Evolutionary conservation across 2,888 invertebrate genomes (phyloP).

Genomic region (Euzophera pinguis): DNA sequence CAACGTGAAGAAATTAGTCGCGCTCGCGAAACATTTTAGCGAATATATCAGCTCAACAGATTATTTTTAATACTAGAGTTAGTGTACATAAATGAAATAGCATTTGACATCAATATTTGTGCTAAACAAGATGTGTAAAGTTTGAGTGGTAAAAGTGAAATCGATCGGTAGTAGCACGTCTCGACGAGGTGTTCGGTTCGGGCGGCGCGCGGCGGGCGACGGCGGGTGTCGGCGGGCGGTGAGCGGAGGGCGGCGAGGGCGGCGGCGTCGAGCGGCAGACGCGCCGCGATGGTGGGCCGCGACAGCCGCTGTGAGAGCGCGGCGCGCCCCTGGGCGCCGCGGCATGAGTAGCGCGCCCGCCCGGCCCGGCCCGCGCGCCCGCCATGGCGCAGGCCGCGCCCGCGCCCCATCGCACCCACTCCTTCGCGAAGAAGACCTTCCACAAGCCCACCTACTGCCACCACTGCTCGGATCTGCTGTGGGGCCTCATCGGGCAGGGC

Average conservation of each 20-base stretch:
- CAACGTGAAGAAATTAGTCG: too few relatives aligned
- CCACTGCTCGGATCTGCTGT: conserved; percentile 99
- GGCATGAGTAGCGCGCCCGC: conserved; percentile 77
- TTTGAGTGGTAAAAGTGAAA: conserved; percentile 29
- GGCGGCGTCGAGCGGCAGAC: conserved; percentile 64
- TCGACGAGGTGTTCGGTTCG: conserved; percentile 19
- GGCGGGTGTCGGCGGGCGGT: too few relatives aligned
- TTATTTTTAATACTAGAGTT: too few relatives aligned
- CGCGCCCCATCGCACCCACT: conserved; percentile 88
- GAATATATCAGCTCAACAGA: too few relatives aligned
- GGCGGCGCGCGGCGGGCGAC: conserved; percentile 34
- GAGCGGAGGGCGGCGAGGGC: conserved; percentile 41
- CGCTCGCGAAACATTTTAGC: too few relatives aligned
- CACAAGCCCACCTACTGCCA: conserved; percentile 99
- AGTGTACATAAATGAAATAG: too few relatives aligned
- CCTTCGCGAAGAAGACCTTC: conserved; percentile 99
- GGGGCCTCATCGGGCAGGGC: conserved; percentile 99
- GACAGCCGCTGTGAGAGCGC: conserved; percentile 79
- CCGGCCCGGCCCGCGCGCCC: conserved; percentile 77
- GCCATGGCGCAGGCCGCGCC: conserved; percentile 80
- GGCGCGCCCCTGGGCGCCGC: conserved; percentile 80
- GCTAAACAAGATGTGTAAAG: conserved; percentile 10
- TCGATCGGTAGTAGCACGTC: conserved; percentile 37
- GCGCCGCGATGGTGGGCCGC: conserved; percentile 80
- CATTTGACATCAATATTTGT: too few relatives aligned